These are phyloP conservation scores for Autographa gamma DNA, from an alignment of 2,888 invertebrate species.

Conservation along the genomic window DNA sequence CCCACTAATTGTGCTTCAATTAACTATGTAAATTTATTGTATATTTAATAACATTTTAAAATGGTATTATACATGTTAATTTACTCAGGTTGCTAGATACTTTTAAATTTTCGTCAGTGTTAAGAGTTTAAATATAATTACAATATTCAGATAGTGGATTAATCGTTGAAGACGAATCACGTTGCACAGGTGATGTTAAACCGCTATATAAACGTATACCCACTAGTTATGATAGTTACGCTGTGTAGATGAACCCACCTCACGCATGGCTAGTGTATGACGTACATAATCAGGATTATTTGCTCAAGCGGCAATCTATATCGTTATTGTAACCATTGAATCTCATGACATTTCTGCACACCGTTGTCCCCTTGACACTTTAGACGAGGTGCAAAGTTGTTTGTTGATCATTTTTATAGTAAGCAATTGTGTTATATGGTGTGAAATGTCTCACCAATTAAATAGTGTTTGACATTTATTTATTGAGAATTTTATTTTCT, in stretches of 20 bases:
- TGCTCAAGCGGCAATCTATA: constrained; percentile 87
- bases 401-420: constrained; percentile 88
- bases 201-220: constrained; percentile 71
- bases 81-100: constrained; percentile 86
- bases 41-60: constrained; percentile 82
- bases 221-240: constrained; percentile 73
- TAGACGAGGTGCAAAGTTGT: constrained; percentile 86
- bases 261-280: constrained; percentile 84
- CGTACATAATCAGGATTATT: constrained; percentile 82
- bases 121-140: constrained; percentile 72
- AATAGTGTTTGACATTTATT: constrained; percentile 88
- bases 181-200: constrained; percentile 78
- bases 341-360: constrained; percentile 86
- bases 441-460: constrained; percentile 85
- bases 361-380: constrained; percentile 76
- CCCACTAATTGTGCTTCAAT: constrained; percentile 81
- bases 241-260: constrained; percentile 84
- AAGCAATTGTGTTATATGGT: constrained; percentile 88
- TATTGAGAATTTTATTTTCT: constrained; percentile 89
- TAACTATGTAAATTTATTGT: constrained; percentile 83
- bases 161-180: constrained; percentile 72
- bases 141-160: constrained; percentile 75
- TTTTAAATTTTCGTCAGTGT: constrained; percentile 77
- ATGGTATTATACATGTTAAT: constrained; percentile 82
- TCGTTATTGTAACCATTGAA: constrained; percentile 82